Base-by-base conservation (phyloP, 2,797 vertebrate genomes). In the Hirundo rustica region DNA sequence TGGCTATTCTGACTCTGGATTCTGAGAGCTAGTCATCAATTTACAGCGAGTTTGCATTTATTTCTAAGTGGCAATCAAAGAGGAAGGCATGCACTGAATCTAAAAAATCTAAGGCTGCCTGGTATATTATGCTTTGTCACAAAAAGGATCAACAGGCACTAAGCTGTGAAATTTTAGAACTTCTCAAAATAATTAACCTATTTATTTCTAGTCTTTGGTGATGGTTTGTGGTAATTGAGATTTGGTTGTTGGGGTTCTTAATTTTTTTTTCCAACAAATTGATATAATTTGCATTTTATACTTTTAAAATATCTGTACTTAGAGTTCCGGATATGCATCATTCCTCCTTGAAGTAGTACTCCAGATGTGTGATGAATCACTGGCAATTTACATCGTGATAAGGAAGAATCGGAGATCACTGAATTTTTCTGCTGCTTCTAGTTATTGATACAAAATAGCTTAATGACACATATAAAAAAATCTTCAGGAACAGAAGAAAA, bases 161-260 rank as follows among this genome's bases (percentile, higher is more conserved):
- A 34, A 50, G 5, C 4, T 65, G 14, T 45, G 29, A 27, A 20
- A 70, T 57, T 73, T 66, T 29, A 42, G 8, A 16, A n/a, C 26
- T 85, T 82, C 61, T 42, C 5, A 61, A 73, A 61, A 65, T n/a
- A 76, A 19, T 4, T 32, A 58, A 42, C 10, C 23, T 4, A 22
- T 36, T 66, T 0, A 42, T 73, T 89, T 93, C 55, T 57, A 16
- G 19, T 45, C 9, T 23, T 76, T 79, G 15, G 14, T 75, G 13
- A 29, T 45, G 9, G 9, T 38, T 76, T 57, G 19, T 1, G 3
- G 7, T 4, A 2, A 6, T 44, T 38, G 7, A 2, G 9, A 32
- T 51, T 55, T 29, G 5, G 2, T 16, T 42, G 1, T 7, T 48
- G 6, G 12, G 9, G 7, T 5, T 4, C 51, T 25, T 16, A 5